Base-by-base conservation (phyloP, 2,113 vertebrate species). In the Sebastes schlegelii region DNA sequence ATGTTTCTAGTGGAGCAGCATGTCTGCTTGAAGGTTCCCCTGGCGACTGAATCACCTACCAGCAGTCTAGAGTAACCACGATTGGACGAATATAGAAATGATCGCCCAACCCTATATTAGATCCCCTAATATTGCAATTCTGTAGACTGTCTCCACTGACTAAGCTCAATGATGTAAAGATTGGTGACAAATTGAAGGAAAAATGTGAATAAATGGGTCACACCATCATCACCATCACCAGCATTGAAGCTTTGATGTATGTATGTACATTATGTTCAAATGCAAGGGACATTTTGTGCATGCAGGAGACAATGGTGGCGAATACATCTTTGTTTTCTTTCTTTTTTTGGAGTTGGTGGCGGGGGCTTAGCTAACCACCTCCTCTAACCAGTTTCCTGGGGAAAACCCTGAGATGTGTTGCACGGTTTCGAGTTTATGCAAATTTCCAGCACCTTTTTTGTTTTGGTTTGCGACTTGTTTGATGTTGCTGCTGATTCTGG, bases 371-470 rank as follows among this genome's bases (percentile, higher is more conserved):
- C 51, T 45, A n/a, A 75, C 72, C 79, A 80, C 75, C 19, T 64
- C 17, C 43, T 61, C 72, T n/a, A 69, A 82, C 49, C 67, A 77
- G 23, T 70, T 85, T 85, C 75, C 76, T 74, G 79, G 75, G 55
- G 79, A 70, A 87, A 87, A 77, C 72, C 52, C 64, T 42, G 16
- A 42, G 34, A 61, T 14, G 26, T 34, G 2, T n/a, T 26, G 11
- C 19, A 14, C 16, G 2, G 12, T 57, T 61, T 72, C 1, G 4
- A 34, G 4, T 11, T 8, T 12, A 58, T 40, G 52, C 55, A 52
- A 12, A 55, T 71, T 55, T 72, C 2, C 4, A 48, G 54, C 12
- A 42, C 13, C n/a, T 67, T 48, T 34, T 54, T 34, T 51, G 26
- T 23, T 57, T 43, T 62, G 11, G 17, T 61, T 26, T 21, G 34